These are phyloP conservation scores for Cavia porcellus DNA, from an alignment of 2,113 vertebrate genomes.

Conservation along the genomic window DNA sequence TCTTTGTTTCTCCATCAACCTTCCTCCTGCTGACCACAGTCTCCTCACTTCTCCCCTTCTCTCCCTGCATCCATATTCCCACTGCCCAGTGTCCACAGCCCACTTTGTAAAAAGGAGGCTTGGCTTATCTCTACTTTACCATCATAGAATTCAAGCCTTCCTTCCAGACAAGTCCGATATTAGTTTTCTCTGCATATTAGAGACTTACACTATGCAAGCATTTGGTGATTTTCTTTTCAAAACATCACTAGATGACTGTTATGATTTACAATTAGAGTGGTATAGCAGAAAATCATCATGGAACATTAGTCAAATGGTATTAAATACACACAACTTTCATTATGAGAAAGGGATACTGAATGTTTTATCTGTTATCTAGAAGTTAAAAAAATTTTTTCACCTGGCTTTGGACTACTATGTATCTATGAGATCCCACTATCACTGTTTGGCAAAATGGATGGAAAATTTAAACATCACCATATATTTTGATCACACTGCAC, in stretches of 20 bases:
- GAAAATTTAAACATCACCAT: background rate
- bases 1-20: background rate
- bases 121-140: background rate
- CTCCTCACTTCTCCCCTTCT: background rate
- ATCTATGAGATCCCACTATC: background rate
- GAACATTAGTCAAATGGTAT: background rate
- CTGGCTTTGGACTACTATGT: background rate
- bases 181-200: background rate
- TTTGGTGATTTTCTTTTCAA: constrained; percentile 26
- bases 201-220: background rate
- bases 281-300: constrained; percentile 21
- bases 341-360: background rate
- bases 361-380: background rate
- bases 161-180: background rate
- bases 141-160: background rate
- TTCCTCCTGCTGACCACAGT: background rate
- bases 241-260: background rate
- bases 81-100: background rate
- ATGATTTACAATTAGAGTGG: constrained; percentile 23
- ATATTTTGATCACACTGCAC: background rate
- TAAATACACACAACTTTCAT: background rate
- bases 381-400: background rate
- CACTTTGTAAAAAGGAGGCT: background rate
- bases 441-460: background rate
- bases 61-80: accelerated